phyloP scores from a whole-genome alignment of 92 coral and sea anemone species.

The Actinernus sp. region DNA sequence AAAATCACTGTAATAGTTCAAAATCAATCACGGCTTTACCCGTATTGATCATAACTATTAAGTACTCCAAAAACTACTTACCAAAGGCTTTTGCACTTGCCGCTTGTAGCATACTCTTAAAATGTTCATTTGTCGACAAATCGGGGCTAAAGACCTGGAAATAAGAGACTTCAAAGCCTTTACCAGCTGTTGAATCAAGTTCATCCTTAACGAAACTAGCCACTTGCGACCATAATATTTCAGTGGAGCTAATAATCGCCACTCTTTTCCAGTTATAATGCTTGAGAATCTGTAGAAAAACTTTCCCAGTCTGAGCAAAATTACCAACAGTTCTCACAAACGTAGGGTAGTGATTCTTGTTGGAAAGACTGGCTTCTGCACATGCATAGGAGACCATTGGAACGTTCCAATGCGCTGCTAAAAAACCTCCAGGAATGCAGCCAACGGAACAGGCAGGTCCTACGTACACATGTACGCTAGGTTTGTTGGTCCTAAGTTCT shows the following conservation, averaged over 20 bases:
- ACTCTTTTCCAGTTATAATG: slow-evolving; percentile 70
- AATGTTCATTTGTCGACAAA: slow-evolving; percentile 41
- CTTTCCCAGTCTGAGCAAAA: slow-evolving; percentile 51
- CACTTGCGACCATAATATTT: slow-evolving; percentile 70
- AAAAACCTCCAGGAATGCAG: too few relatives aligned
- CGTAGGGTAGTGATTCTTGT: slow-evolving; percentile 67
- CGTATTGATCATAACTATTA: too few relatives aligned
- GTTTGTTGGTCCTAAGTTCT: too few relatives aligned
- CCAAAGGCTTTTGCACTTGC: slow-evolving; percentile 72
- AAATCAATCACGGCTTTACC: too few relatives aligned
- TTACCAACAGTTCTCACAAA: slow-evolving; percentile 81
- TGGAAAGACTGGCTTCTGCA: too few relatives aligned
- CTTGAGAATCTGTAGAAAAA: slow-evolving; percentile 57
- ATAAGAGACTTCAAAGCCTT: slow-evolving; percentile 52
- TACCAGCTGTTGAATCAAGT: slow-evolving; percentile 14
- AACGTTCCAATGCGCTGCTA: too few relatives aligned
- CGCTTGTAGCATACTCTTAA: slow-evolving; percentile 53
- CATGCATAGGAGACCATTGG: too few relatives aligned
- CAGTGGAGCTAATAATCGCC: slow-evolving; percentile 75
- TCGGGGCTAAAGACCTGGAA: slow-evolving; percentile 60
- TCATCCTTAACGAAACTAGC: slow-evolving; percentile 63
- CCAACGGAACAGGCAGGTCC: too few relatives aligned
- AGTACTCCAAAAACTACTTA: too few relatives aligned
- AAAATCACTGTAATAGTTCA: too few relatives aligned
- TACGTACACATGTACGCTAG: too few relatives aligned